Percentiles rank a stretch among this genome's conserved stretches.
phyloP scores from a whole-genome alignment of 2,888 invertebrate species.

The Lasioglossum leucozonium region DNA sequence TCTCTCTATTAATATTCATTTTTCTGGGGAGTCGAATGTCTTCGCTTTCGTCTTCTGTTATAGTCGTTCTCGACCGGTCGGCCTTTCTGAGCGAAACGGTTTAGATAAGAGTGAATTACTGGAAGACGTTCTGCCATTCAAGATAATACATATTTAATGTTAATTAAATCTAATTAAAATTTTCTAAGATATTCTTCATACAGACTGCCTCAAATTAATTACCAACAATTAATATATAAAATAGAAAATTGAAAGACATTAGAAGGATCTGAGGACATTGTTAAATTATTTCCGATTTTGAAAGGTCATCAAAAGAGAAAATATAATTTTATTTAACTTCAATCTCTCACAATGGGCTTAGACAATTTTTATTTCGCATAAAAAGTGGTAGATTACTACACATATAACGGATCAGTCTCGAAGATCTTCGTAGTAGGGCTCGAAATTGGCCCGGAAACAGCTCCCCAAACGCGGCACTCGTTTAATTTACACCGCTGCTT shows the following conservation, averaged over 20 bases:
- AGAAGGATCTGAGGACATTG: background rate
- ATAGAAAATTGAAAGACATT: background rate
- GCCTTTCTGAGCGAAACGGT: background rate
- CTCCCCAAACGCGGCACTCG: slow-evolving; percentile 25
- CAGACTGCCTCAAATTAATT: no score
- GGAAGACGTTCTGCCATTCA: background rate
- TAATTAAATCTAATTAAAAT: no score
- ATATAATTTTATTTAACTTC: background rate
- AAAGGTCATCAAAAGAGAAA: background rate
- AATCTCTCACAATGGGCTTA: background rate
- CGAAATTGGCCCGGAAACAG: background rate
- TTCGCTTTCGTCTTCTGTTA: background rate
- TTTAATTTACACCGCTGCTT: slow-evolving; percentile 51
- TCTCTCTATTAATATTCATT: background rate
- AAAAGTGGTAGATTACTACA: no score
- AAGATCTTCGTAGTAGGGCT: background rate
- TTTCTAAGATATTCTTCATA: no score
- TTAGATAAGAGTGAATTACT: background rate
- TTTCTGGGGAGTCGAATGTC: background rate
- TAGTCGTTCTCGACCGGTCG: no score
- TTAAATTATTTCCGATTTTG: background rate
- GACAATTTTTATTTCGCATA: background rate
- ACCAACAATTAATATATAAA: background rate
- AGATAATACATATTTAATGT: no score
- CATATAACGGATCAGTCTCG: background rate